phyloP scores from a whole-genome alignment of 2,888 invertebrate species.

The Phorcus lineatus region DNA sequence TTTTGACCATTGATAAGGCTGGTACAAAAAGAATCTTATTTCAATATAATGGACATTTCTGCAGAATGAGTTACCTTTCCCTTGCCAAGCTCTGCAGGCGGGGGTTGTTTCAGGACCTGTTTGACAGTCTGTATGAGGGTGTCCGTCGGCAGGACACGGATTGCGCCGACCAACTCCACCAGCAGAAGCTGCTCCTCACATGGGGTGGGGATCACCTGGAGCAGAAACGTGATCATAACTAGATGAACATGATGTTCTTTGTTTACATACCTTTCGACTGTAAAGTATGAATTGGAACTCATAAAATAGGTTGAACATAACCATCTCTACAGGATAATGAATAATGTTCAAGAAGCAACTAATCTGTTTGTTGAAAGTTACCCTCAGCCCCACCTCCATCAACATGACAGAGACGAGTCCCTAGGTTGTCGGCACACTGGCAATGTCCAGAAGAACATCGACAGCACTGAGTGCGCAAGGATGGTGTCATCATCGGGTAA shows the following conservation, averaged over 20 bases:
- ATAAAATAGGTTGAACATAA: no score
- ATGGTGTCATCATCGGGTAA: conserved; percentile 44
- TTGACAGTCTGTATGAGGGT: conserved; percentile 88
- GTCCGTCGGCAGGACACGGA: conserved; percentile 89
- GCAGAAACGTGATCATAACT: background rate
- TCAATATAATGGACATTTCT: background rate
- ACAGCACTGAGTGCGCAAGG: conserved; percentile 48
- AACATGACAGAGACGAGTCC: conserved; percentile 38
- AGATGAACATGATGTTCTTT: no score
- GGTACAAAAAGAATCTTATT: background rate
- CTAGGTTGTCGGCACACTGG: conserved; percentile 35
- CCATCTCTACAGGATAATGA: no score
- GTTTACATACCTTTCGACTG: no score
- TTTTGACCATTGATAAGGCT: no score
- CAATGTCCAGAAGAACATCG: conserved; percentile 5
- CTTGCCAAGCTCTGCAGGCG: conserved; percentile 69
- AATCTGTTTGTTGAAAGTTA: background rate
- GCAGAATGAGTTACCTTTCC: conserved; percentile 54
- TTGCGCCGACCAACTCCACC: conserved; percentile 86
- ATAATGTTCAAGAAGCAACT: no score
- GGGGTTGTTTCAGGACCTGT: conserved; percentile 87
- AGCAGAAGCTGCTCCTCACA: conserved; percentile 82
- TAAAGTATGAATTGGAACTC: no score
- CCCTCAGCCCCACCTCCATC: conserved; percentile 41
- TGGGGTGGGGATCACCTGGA: conserved; percentile 80